A percentile compares a stretch with the other conserved stretches of the same genome.
Conservation (phyloP, 2,888 invertebrate species). For the Luperina testacea region DNA sequence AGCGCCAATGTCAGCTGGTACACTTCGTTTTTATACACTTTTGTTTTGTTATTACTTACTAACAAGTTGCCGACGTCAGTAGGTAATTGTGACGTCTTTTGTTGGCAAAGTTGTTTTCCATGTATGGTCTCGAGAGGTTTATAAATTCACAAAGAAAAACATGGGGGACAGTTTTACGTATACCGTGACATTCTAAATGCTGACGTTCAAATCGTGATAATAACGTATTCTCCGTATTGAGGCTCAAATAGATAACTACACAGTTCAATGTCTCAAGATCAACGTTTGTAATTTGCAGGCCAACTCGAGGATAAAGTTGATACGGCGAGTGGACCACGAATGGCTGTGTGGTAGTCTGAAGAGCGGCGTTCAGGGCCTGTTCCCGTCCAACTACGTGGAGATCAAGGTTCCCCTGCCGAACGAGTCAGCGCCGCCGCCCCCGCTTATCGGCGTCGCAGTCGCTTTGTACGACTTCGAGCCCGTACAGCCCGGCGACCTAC, state of each 20-base stretch:
- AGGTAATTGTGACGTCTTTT: constrained; percentile 42
- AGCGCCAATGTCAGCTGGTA: constrained; percentile 33
- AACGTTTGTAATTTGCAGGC: constrained; percentile 87
- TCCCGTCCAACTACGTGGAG: constrained; percentile 95
- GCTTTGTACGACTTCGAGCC: constrained; percentile 94
- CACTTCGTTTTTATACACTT: constrained; percentile 32
- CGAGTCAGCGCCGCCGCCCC: constrained; percentile 68
- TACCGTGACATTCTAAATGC: constrained; percentile 20
- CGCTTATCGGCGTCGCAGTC: constrained; percentile 83
- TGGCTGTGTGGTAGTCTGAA: constrained; percentile 94
- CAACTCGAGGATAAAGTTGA: constrained; percentile 93
- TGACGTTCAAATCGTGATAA: constrained; percentile 12
- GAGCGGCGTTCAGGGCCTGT: constrained; percentile 93
- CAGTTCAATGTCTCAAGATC: constrained; percentile 43
- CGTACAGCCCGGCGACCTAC: constrained; percentile 86
- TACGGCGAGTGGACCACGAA: constrained; percentile 93
- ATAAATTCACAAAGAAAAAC: constrained; percentile 18
- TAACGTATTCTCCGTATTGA: constrained; percentile 26
- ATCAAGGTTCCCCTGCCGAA: constrained; percentile 92
- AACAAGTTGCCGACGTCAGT: constrained; percentile 40
- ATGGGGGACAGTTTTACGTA: constrained; percentile 23
- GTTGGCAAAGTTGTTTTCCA: constrained; percentile 41
- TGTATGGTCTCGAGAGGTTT: constrained; percentile 20
- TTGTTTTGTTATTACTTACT: constrained; percentile 30
- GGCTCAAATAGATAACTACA: constrained; percentile 21